Percentiles rank a stretch among this genome's conserved stretches.
Conservation (phyloP, 2,797 vertebrate genomes). For the Taeniopygia guttata region DNA sequence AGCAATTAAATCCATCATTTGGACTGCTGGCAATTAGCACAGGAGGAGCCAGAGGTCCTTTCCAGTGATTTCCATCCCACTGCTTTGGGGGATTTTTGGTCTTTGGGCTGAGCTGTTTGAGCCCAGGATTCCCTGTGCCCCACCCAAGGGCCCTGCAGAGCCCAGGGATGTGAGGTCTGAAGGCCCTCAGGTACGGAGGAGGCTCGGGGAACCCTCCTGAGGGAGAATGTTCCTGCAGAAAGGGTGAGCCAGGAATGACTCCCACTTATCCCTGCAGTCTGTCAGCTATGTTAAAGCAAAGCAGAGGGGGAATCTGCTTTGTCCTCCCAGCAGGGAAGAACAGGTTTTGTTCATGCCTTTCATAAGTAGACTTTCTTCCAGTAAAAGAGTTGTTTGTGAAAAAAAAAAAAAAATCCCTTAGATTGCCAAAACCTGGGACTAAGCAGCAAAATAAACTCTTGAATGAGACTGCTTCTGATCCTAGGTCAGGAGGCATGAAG, state of each 20-base stretch:
- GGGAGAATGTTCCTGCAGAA: background rate
- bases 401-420: background rate
- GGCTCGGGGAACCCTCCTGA: accelerated
- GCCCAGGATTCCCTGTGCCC: background rate
- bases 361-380: background rate
- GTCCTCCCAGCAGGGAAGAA: background rate
- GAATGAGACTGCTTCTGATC: background rate
- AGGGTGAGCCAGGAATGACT: background rate
- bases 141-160: background rate
- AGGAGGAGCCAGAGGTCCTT: background rate
- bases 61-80: background rate
- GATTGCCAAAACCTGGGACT: background rate
- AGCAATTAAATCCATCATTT: slow-evolving; percentile 24
- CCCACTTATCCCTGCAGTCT: background rate
- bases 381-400: background rate
- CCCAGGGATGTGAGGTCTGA: background rate
- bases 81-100: background rate
- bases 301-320: background rate
- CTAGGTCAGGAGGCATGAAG: background rate
- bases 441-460: background rate
- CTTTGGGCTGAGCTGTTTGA: background rate
- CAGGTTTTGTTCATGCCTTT: background rate
- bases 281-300: accelerated
- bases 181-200: background rate
- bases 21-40: background rate